Evolutionary conservation across 2,113 vertebrate species (phyloP).

Genomic region (Strix uralensis): DNA sequence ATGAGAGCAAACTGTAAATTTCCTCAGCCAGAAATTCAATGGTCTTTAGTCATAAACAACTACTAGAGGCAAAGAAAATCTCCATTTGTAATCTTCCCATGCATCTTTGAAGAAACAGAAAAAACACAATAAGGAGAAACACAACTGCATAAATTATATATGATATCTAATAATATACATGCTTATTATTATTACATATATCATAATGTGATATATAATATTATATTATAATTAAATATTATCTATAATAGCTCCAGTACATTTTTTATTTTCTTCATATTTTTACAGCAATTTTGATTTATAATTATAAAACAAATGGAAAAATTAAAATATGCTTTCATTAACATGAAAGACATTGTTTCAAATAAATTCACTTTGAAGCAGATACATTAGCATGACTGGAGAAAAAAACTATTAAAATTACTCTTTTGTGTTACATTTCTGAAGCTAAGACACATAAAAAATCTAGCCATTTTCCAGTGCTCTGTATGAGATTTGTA

Average conservation of each 20-base stretch:
- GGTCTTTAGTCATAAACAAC: neutral
- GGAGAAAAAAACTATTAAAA: neutral
- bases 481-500: neutral
- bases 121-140: neutral
- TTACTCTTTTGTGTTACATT: neutral
- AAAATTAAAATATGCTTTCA: neutral
- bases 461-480: neutral
- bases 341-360: neutral
- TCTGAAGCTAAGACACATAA: neutral
- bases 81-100: neutral
- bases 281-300: neutral
- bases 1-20: neutral
- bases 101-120: neutral
- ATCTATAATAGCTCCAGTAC: neutral
- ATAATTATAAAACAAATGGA: neutral
- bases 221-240: too few relatives aligned
- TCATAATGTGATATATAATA: too few relatives aligned
- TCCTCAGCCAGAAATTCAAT: neutral
- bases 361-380: neutral
- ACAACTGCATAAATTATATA: neutral
- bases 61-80: neutral
- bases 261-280: neutral
- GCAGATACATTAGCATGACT: neutral
- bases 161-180: too few relatives aligned
- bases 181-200: too few relatives aligned